Evolutionary conservation across 2,797 vertebrate species (phyloP), one percentile per base, ranked within the genome.

Genomic region (Denticeps clupeoides): DNA sequence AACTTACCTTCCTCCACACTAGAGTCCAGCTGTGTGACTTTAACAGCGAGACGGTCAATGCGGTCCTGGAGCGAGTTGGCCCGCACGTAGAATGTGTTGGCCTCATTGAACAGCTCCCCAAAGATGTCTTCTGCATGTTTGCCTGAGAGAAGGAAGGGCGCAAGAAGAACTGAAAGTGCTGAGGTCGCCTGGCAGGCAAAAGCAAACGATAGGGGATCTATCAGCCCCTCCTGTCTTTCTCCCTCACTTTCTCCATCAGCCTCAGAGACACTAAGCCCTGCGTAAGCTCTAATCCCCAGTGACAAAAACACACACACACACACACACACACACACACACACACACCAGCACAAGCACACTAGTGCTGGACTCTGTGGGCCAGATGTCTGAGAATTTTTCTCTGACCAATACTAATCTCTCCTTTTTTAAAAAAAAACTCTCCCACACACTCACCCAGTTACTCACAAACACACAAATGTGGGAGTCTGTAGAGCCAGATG

Each of bases 81-180:
- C 5, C 89, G 67, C 63, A 79, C 59, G 49, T 89, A 90, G 73
- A 93, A 91, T 11, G 81, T 84, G 67, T 90, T 91, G 44, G 89
- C 90, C 67, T 92, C 88, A 0, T 87, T 86, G 56, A 92, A 93
- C 16, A 93, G 85, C 62, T 93, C 89, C 0, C 88, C 87, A 0
- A 91, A 93, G 32, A 93, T 85, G 60, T 90, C 88, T 75, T 93
- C 90, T 0, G 90, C 90, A 1, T 93, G 89, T 56, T 83, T 83
- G 69, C 90, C 90, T 92, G 46, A 62, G 31, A 10, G 4, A 41
- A 19, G n/a, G n/a, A 28, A n/a, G 29, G 25, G 12, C 5, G 10
- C 3, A 23, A 16, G 10, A 4, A 25, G 2, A 25, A 24, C 18
- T 2, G 19, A 19, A 18, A 3, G 18, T 18, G 19, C 18, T 19